phyloP scores from a whole-genome alignment of 2,888 invertebrate species.

The Plebejus melissa region DNA sequence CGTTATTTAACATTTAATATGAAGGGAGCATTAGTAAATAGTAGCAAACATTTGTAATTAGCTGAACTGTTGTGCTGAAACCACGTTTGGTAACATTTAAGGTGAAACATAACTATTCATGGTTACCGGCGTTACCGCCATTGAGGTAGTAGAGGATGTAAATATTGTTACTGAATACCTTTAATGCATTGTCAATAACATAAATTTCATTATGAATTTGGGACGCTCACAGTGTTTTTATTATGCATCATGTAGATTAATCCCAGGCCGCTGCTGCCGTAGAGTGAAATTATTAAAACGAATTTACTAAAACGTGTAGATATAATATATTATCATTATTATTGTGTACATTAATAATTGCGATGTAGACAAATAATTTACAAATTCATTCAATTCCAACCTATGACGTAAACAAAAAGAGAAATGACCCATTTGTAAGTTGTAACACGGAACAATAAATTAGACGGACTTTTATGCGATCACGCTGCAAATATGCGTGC shows the following conservation, averaged over 20 bases:
- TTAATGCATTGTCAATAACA: too few relatives aligned
- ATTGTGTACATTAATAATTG: not conserved
- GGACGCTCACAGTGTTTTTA: too few relatives aligned
- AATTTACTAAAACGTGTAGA: too few relatives aligned
- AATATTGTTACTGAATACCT: too few relatives aligned
- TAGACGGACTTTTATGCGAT: slow-evolving; percentile 30
- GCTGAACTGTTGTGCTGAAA: not conserved
- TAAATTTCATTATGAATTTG: too few relatives aligned
- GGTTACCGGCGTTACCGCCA: too few relatives aligned
- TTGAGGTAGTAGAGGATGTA: too few relatives aligned
- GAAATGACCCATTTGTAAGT: slow-evolving; percentile 44
- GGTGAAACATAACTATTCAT: not conserved
- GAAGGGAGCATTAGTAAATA: not conserved
- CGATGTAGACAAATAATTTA: not conserved
- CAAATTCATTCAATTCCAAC: not conserved
- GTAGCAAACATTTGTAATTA: not conserved
- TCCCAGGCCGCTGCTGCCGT: not conserved
- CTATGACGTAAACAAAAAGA: slow-evolving; percentile 28
- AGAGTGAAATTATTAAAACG: not conserved
- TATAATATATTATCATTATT: not conserved
- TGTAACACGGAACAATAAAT: slow-evolving; percentile 38
- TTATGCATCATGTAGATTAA: too few relatives aligned
- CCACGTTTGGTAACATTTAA: not conserved
- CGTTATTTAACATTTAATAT: slow-evolving; percentile 24
- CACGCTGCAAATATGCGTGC: slow-evolving; percentile 40